phyloP scores from a whole-genome alignment of 2,888 invertebrate species.

The Drosophila pseudotalamancana region DNA sequence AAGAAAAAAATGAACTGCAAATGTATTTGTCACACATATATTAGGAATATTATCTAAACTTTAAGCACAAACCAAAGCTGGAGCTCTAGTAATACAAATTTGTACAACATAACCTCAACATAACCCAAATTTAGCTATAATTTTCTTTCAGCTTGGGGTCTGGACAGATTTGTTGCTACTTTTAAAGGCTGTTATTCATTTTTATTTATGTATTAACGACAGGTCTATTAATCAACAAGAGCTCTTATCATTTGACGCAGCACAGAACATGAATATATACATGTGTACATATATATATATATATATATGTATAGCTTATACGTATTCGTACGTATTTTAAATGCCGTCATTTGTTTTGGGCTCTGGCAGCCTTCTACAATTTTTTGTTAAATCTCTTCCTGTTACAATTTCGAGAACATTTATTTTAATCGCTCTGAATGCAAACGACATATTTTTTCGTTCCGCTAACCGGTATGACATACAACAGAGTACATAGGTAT shows the following conservation, averaged over 20 bases:
- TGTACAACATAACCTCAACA: neutral
- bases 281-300: neutral
- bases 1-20: too few species aligned
- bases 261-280: neutral
- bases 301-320: neutral
- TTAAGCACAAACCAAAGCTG: neutral
- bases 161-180: too few species aligned
- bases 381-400: conserved; percentile 47
- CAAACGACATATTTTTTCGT: conserved; percentile 34
- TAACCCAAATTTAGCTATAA: neutral
- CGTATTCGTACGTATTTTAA: conserved; percentile 28
- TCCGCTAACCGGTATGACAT: conserved; percentile 16
- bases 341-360: conserved; percentile 33
- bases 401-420: conserved; percentile 45
- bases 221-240: neutral
- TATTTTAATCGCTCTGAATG: conserved; percentile 42
- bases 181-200: neutral
- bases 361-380: conserved; percentile 28
- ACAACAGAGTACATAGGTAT: neutral
- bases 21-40: too few species aligned
- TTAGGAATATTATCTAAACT: neutral
- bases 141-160: too few species aligned
- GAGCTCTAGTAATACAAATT: neutral
- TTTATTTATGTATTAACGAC: neutral
- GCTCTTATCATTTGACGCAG: conserved; percentile 22